Evolutionary conservation across 2,797 vertebrate genomes (phyloP).

Genomic region (Amblyraja radiata): DNA sequence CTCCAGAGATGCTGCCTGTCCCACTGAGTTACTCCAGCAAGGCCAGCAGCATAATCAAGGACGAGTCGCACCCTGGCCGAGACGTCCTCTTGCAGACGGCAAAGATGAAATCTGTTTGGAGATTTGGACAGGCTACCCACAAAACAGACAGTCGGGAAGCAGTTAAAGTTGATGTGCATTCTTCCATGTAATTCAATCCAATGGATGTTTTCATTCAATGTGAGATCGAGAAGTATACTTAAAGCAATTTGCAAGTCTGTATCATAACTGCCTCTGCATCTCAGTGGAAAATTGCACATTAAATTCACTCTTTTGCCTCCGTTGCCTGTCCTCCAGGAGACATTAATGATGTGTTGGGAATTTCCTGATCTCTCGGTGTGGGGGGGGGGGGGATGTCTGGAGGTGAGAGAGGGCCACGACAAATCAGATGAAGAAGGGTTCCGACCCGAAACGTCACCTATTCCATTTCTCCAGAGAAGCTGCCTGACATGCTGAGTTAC

Average conservation of each 20-base stretch:
- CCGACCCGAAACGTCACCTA: too few relatives aligned
- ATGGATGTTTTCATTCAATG: neutral
- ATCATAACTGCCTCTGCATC: neutral
- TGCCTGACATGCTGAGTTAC: too few relatives aligned
- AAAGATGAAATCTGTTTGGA: neutral
- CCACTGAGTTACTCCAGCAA: too few relatives aligned
- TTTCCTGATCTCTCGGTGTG: neutral
- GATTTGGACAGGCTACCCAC: neutral
- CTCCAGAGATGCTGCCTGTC: too few relatives aligned
- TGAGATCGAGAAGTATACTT: neutral
- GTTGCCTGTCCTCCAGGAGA: neutral
- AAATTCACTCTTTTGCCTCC: neutral
- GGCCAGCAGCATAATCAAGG: too few relatives aligned
- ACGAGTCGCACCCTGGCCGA: too few relatives aligned
- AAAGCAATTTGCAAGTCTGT: neutral
- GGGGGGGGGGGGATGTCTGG: too few relatives aligned
- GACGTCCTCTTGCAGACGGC: too few relatives aligned
- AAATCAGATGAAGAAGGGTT: too few relatives aligned
- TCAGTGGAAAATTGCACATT: neutral
- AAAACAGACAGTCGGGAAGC: neutral
- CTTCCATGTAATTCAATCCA: neutral
- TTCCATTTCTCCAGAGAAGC: too few relatives aligned
- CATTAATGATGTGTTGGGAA: neutral
- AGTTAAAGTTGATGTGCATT: neutral
- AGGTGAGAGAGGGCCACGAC: too few relatives aligned